A percentile compares a stretch with the other conserved stretches of the same genome.
Conservation (phyloP, 2,797 vertebrate species). For the Pangasius larnaudii region DNA sequence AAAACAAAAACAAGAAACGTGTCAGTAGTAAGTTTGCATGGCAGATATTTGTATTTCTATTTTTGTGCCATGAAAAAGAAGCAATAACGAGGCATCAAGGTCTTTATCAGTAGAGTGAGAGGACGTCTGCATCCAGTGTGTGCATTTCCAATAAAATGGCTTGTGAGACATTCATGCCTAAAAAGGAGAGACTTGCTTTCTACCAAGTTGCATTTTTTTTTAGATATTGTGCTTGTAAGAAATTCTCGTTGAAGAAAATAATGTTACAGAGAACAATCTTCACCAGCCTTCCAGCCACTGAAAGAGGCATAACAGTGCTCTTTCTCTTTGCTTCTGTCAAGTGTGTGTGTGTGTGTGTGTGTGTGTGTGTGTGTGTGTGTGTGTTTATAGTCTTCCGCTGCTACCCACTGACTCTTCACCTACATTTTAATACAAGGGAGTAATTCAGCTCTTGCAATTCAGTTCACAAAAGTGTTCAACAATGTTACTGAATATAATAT, state of each 20-base stretch:
- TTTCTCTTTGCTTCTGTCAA: background rate
- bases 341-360: slow-evolving; percentile 8
- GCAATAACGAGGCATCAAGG: slow-evolving; percentile 78
- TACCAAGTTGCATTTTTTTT: background rate
- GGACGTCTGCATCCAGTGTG: slow-evolving; percentile 54
- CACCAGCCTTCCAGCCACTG: background rate
- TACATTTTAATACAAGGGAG: background rate
- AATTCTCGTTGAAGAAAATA: background rate
- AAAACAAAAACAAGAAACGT: slow-evolving; percentile 54
- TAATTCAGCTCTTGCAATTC: background rate
- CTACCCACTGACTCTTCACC: background rate
- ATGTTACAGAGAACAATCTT: background rate
- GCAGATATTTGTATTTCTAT: slow-evolving; percentile 79
- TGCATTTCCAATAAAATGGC: slow-evolving; percentile 62
- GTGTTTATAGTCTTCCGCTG: background rate
- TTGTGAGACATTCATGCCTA: slow-evolving; percentile 44
- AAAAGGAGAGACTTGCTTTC: background rate
- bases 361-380: slow-evolving; percentile 34
- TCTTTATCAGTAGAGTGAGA: slow-evolving; percentile 44
- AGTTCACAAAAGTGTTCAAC: background rate
- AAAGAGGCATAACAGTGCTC: no score
- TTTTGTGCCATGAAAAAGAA: slow-evolving; percentile 88
- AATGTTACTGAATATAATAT: background rate
- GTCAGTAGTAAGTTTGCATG: slow-evolving; percentile 85
- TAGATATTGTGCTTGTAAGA: background rate